phyloP scores from a whole-genome alignment of 2,113 vertebrate species.

The Lampris megalopsis region DNA sequence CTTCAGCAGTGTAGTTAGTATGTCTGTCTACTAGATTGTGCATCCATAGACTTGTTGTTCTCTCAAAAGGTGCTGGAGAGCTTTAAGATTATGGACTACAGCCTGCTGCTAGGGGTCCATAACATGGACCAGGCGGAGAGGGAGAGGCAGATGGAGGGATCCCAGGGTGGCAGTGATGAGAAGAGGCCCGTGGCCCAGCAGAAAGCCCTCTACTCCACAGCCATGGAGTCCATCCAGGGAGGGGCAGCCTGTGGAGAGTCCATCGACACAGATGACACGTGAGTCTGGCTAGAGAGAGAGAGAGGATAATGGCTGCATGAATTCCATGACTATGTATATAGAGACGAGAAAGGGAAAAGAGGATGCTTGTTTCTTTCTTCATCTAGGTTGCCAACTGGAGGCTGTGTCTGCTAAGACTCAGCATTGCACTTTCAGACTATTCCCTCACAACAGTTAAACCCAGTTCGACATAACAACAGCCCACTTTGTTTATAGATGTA shows the following conservation, averaged over 20 bases:
- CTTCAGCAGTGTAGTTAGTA: neutral
- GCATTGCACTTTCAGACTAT: too few species aligned
- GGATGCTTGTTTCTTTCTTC: too few species aligned
- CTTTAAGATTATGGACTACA: constrained; percentile 99
- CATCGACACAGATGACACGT: constrained; percentile 97
- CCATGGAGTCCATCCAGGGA: constrained; percentile 99
- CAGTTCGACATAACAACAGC: too few species aligned
- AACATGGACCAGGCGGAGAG: constrained; percentile 95
- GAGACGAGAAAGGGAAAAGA: too few species aligned
- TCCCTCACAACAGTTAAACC: too few species aligned
- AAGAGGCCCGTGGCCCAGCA: constrained; percentile 95
- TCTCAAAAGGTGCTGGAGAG: constrained; percentile 92
- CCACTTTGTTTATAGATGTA: neutral
- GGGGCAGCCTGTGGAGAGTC: constrained; percentile 91
- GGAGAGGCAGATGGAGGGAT: constrained; percentile 90
- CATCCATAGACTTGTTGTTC: neutral
- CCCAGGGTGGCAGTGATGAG: constrained; percentile 87
- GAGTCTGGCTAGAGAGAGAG: constrained; percentile 59
- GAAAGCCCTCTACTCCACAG: constrained; percentile 97
- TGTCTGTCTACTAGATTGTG: constrained; percentile 3
- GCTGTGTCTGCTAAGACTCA: too few species aligned
- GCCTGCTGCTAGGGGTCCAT: constrained; percentile 95
- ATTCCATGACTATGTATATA: too few species aligned
- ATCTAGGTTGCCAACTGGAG: too few species aligned
- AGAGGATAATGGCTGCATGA: neutral